These are phyloP conservation scores for Setophaga petechia DNA, from an alignment of 2,113 vertebrate genomes.

Conservation along the genomic window DNA sequence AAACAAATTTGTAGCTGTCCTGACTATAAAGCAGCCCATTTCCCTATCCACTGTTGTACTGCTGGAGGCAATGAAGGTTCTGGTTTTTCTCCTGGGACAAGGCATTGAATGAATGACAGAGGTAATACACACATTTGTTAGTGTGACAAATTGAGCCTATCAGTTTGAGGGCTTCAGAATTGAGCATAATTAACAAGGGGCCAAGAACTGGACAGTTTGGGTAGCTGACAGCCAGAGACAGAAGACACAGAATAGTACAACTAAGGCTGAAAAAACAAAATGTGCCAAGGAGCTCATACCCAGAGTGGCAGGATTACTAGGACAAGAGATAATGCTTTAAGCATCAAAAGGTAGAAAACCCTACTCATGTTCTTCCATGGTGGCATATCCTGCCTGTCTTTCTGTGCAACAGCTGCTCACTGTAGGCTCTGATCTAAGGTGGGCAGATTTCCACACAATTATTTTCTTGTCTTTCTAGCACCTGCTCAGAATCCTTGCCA, in stretches of 20 bases:
- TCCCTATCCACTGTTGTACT: background rate
- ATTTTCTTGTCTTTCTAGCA: background rate
- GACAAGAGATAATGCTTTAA: background rate
- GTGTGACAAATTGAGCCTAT: background rate
- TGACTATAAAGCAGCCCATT: background rate
- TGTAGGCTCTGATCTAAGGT: background rate
- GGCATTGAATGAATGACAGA: background rate
- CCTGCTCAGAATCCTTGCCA: background rate
- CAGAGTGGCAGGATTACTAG: background rate
- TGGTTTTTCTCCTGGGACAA: background rate
- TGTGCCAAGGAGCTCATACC: background rate
- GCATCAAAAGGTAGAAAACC: background rate
- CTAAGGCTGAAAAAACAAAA: background rate
- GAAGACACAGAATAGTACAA: background rate
- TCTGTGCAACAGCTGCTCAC: background rate
- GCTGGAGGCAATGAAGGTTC: background rate
- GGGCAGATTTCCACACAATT: background rate
- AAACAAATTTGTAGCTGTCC: background rate
- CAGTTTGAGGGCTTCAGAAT: background rate
- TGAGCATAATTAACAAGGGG: background rate
- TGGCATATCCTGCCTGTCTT: background rate
- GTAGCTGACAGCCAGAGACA: background rate
- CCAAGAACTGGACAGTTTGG: background rate
- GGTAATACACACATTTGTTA: background rate
- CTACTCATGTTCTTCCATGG: fast-evolving